Base-by-base conservation (phyloP, 2,888 invertebrate genomes). In the Stenotaenia linearis region DNA sequence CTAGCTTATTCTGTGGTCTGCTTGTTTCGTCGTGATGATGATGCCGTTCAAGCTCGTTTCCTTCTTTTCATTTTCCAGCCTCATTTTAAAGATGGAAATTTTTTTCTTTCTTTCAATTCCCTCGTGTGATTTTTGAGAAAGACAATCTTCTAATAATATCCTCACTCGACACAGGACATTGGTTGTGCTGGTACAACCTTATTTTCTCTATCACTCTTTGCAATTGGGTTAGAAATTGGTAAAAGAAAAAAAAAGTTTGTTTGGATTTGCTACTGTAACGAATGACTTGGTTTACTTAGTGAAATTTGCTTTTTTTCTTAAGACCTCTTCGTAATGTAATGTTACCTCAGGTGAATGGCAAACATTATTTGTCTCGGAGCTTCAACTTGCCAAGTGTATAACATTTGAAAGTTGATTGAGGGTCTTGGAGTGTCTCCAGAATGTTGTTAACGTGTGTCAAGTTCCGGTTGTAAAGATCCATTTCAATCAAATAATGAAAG, bases 81-180 rank as follows among this genome's bases (percentile, higher is more conserved):
- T 69, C 69, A n/a, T 69, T 69, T 69, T 69, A 69, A 69, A 69
- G 69, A 69, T 69, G 69, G 69, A 69, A 69, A 69, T 69, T 69
- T 69, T 28, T 69, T 69, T 28, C n/a, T 69, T 61, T 25, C 15
- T 61, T 25, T 28, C 69, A 69, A 69, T 69, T 69, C 69, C 25
- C 69, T 28, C 12, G 69, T 69, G 69, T 69, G 69, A 69, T 69
- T 69, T 69, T 50, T 18, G 25, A 12, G 25, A 69, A 1, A 69
- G 69, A 69, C 69, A 69, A 28, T 69, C 69, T 69, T 28, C 69
- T 69, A 28, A 69, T 69, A 69, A 69, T 28, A 69, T 69, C 69
- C 69, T 69, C 69, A 25, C 25, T 28, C 69, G 25, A 69, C 69
- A 12, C 28, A 28, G 25, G 23, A 56, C 56, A 56, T 56, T 56